Evolutionary conservation across 2,888 invertebrate species (phyloP).

Genomic region (Neria commutata): DNA sequence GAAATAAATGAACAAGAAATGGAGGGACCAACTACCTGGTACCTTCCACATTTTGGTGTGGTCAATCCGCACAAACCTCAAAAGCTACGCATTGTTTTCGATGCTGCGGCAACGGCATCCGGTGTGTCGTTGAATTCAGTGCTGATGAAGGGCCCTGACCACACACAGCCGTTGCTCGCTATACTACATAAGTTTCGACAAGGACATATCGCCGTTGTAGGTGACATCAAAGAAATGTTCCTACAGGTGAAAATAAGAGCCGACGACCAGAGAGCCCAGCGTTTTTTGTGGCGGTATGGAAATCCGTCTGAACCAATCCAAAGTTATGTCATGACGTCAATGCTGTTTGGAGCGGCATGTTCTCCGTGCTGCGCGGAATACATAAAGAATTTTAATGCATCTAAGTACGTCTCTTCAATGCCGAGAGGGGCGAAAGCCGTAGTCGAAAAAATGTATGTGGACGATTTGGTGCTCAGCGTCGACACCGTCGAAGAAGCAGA

Average conservation of each 20-base stretch:
- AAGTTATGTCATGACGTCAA: conserved; percentile 18
- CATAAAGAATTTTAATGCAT: conserved; percentile 41
- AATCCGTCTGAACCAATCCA: not conserved
- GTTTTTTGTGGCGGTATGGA: conserved; percentile 28
- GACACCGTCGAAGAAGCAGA: conserved; percentile 44
- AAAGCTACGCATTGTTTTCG: conserved; percentile 42
- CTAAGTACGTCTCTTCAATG: conserved; percentile 14
- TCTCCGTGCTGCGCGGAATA: conserved; percentile 43
- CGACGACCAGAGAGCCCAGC: conserved; percentile 38
- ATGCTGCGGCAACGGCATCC: conserved; percentile 39
- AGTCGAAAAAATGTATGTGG: conserved; percentile 27
- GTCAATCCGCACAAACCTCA: conserved; percentile 36
- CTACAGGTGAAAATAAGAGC: conserved; percentile 38
- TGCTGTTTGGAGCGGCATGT: conserved; percentile 26
- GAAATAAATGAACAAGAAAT: not conserved
- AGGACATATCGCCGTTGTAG: conserved; percentile 37
- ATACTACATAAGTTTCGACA: conserved; percentile 44
- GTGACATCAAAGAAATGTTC: conserved; percentile 51
- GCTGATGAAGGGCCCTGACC: conserved; percentile 42
- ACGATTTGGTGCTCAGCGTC: no score
- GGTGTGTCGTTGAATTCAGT: conserved; percentile 39
- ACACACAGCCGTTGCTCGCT: conserved; percentile 37
- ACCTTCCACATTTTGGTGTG: conserved; percentile 25
- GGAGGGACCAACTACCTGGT: conserved; percentile 8
- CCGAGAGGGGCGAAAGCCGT: conserved; percentile 29